Evolutionary conservation across 2,888 invertebrate species (phyloP).

Genomic region (Lingula anatina): DNA sequence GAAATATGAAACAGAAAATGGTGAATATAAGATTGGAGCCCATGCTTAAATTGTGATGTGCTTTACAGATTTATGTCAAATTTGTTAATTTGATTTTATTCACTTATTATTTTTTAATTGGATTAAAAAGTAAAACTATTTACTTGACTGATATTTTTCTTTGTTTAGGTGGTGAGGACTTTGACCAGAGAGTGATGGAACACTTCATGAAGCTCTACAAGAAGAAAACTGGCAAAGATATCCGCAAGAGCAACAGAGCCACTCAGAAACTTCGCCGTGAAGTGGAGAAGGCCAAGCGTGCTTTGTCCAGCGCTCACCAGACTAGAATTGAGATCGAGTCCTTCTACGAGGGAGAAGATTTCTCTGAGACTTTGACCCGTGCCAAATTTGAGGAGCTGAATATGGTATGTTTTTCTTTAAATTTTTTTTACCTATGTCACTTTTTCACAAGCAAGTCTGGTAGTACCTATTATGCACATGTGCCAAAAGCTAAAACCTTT

Average conservation of each 20-base stretch:
- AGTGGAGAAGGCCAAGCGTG: slow-evolving; percentile 95
- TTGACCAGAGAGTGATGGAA: slow-evolving; percentile 97
- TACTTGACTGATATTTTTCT: not conserved
- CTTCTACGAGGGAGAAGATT: slow-evolving; percentile 96
- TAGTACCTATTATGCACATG: too few species aligned
- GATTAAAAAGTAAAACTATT: not conserved
- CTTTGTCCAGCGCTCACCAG: slow-evolving; percentile 89
- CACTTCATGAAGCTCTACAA: slow-evolving; percentile 98
- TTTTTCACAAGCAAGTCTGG: slow-evolving; percentile 7
- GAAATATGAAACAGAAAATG: too few species aligned
- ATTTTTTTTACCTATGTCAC: too few species aligned
- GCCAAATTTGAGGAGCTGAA: slow-evolving; percentile 99
- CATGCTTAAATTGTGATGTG: too few species aligned
- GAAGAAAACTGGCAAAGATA: slow-evolving; percentile 97
- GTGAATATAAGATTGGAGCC: too few species aligned
- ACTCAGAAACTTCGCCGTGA: slow-evolving; percentile 94
- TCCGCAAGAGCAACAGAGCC: slow-evolving; percentile 86
- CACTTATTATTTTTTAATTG: too few species aligned
- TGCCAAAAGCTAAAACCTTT: too few species aligned
- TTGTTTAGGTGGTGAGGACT: slow-evolving; percentile 83
- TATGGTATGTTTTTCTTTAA: slow-evolving; percentile 73
- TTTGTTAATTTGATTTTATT: too few species aligned
- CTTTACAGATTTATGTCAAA: too few species aligned
- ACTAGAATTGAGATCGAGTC: slow-evolving; percentile 98
- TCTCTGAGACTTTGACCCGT: slow-evolving; percentile 94